phyloP scores from a whole-genome alignment of 2,113 vertebrate species.

The Nestor notabilis region DNA sequence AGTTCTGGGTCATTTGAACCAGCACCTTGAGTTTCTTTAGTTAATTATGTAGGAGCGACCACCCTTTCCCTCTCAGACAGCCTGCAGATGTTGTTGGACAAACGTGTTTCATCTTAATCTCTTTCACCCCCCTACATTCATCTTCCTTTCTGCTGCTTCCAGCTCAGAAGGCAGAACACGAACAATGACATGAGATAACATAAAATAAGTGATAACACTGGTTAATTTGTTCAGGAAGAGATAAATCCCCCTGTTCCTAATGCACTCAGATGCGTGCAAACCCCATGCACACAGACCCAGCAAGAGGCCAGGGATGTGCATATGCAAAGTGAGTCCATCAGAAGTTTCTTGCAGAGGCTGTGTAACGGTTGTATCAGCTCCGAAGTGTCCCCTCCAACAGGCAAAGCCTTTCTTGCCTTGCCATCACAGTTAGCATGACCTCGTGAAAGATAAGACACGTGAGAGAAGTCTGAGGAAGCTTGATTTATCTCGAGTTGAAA shows the following conservation, averaged over 20 bases:
- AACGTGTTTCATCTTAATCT: fast-evolving
- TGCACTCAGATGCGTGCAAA: fast-evolving
- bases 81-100: not conserved
- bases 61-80: not conserved
- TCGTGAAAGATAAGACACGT: not conserved
- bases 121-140: not conserved
- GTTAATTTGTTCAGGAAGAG: not conserved
- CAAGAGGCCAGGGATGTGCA: not conserved
- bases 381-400: not conserved
- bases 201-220: fast-evolving
- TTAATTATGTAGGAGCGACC: not conserved
- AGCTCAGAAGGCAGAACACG: not conserved
- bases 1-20: not conserved
- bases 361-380: not conserved
- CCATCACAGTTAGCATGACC: not conserved
- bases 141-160: not conserved
- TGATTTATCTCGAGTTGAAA: not conserved
- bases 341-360: not conserved
- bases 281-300: fast-evolving
- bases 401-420: not conserved
- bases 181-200: not conserved
- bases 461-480: not conserved
- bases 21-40: not conserved
- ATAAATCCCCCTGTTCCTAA: not conserved
- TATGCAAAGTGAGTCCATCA: fast-evolving